These are phyloP conservation scores for Spatulosminthurus flaviceps DNA, from an alignment of 2,888 invertebrate species.

Conservation along the genomic window DNA sequence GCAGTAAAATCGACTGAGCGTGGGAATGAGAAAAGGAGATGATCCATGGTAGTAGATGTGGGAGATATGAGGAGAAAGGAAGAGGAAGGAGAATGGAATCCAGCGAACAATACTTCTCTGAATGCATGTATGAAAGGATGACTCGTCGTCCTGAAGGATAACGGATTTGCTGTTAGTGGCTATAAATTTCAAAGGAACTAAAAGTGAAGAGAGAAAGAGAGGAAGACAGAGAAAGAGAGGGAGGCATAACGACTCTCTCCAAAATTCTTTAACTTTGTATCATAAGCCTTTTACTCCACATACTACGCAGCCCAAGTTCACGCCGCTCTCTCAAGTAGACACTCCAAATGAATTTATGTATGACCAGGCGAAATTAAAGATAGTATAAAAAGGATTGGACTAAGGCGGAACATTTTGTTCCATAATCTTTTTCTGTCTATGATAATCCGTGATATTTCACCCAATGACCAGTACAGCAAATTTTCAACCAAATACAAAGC, in stretches of 20 bases:
- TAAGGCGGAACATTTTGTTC: too few species aligned
- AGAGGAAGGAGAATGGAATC: neutral
- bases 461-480: too few species aligned
- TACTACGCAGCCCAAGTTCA: too few species aligned
- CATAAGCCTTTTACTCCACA: neutral
- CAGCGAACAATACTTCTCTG: neutral
- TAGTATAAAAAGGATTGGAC: too few species aligned
- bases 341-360: too few species aligned
- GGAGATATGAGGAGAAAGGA: neutral
- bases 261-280: neutral
- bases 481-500: too few species aligned
- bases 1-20: too few species aligned
- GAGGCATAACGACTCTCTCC: neutral
- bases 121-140: neutral
- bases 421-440: too few species aligned
- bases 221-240: neutral
- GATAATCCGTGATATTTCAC: too few species aligned
- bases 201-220: slow-evolving; percentile 8
- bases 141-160: neutral
- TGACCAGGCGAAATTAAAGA: too few species aligned
- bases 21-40: neutral
- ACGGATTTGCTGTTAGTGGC: slow-evolving; percentile 14
- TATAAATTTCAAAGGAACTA: slow-evolving; percentile 3
- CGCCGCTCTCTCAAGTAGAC: too few species aligned
- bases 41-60: neutral